phyloP scores from a whole-genome alignment of 2,888 invertebrate species.

The Hydraecia micacea region DNA sequence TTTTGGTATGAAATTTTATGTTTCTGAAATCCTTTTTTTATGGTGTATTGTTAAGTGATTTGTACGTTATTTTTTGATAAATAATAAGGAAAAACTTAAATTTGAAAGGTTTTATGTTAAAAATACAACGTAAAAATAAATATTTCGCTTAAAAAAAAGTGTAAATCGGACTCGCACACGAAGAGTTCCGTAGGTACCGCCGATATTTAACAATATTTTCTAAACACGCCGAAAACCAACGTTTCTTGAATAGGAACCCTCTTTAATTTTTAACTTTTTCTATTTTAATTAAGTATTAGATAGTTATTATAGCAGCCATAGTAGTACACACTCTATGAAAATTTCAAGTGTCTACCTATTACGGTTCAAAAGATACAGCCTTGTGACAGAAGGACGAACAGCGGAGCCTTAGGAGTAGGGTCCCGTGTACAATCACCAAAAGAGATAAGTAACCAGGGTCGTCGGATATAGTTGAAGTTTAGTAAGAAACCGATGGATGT shows the following conservation, averaged over 20 bases:
- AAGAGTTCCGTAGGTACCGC: neutral
- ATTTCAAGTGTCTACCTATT: neutral
- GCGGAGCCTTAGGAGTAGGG: too few relatives aligned
- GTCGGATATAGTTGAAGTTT: too few relatives aligned
- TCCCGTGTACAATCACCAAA: too few relatives aligned
- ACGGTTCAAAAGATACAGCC: too few relatives aligned
- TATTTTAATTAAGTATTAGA: too few relatives aligned
- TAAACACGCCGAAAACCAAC: neutral
- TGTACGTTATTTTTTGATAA: conserved; percentile 9
- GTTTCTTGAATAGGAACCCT: neutral
- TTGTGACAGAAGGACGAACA: too few relatives aligned
- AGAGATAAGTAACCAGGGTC: too few relatives aligned
- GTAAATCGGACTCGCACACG: neutral
- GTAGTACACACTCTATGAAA: neutral
- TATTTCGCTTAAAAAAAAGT: neutral
- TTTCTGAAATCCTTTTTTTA: conserved; percentile 46
- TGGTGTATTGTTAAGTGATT: conserved; percentile 36
- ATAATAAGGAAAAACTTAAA: neutral
- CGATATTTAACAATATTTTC: neutral
- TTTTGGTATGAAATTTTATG: conserved; percentile 50
- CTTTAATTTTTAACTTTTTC: too few relatives aligned
- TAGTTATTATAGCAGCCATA: neutral
- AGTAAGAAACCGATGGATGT: too few relatives aligned
- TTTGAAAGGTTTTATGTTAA: neutral
- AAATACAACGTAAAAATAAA: neutral